Evolutionary conservation across 1,140 invertebrate genomes (phyloP).

Genomic region (Drosophila azteca): DNA sequence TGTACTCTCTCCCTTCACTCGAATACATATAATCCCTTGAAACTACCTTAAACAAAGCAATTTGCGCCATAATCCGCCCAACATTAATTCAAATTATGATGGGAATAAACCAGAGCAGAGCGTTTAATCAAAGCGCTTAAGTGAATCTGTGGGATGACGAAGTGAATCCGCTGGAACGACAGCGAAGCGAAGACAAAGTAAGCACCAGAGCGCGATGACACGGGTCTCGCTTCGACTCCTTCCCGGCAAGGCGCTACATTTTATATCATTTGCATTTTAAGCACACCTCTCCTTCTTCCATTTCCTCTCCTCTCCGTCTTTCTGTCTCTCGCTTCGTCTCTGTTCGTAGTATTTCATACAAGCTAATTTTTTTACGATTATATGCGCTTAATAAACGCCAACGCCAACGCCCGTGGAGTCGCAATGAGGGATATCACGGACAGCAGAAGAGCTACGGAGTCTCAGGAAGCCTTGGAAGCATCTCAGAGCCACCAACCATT

Average conservation of each 20-base stretch:
- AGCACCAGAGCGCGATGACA: neutral
- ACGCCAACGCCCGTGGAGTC: conserved; percentile 44
- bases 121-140: conserved; percentile 54
- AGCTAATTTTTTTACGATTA: conserved; percentile 74
- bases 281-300: neutral
- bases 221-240: conserved; percentile 17
- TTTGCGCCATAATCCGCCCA: conserved; percentile 32
- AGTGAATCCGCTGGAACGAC: conserved; percentile 4
- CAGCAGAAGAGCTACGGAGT: conserved; percentile 4
- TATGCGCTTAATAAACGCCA: conserved; percentile 65
- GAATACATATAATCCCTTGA: conserved; percentile 32
- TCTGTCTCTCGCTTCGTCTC: conserved; percentile 9
- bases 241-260: conserved; percentile 33
- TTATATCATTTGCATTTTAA: conserved; percentile 54
- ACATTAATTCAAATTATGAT: conserved; percentile 52
- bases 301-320: neutral
- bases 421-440: conserved; percentile 40
- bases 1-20: neutral
- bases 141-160: conserved; percentile 28
- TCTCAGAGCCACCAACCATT: conserved; percentile 2
- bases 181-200: conserved; percentile 16
- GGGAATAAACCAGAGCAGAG: conserved; percentile 37
- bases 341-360: conserved; percentile 54
- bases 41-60: conserved; percentile 42
- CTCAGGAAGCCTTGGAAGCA: conserved; percentile 9